phyloP scores from a whole-genome alignment of 1,140 invertebrate species.

The Epicauta chinensis region DNA sequence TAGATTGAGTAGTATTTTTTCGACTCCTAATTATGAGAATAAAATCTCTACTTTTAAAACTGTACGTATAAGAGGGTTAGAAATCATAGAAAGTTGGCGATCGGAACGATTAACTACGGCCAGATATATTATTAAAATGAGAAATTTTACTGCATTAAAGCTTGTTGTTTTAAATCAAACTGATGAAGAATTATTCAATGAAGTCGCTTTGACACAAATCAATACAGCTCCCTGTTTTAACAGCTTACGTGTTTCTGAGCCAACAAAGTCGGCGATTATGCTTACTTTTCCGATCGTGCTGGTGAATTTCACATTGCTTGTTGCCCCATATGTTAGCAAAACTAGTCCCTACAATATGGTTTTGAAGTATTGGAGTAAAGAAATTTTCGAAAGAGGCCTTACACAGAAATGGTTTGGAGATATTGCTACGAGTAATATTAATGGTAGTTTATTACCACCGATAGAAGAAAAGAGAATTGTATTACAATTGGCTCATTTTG shows the following conservation, averaged over 20 bases:
- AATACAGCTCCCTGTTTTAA: not conserved
- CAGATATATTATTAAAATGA: not conserved
- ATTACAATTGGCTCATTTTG: slow-evolving; percentile 10
- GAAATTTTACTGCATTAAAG: not conserved
- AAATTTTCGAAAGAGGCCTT: slow-evolving; percentile 8
- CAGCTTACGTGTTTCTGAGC: not conserved
- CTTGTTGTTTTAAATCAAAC: not conserved
- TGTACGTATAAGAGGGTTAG: no score
- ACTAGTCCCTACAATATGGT: not conserved
- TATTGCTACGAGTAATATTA: not conserved
- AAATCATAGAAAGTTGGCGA: not conserved
- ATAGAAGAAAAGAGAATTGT: slow-evolving; percentile 4
- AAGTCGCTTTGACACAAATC: not conserved
- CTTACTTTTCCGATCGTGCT: not conserved
- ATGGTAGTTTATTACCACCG: not conserved
- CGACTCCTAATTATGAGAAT: no score
- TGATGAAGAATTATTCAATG: not conserved
- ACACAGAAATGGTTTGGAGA: slow-evolving; percentile 6
- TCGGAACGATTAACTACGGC: not conserved
- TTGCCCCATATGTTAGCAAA: not conserved
- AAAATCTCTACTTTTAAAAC: no score
- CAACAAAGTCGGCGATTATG: not conserved
- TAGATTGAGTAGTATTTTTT: slow-evolving; percentile 8
- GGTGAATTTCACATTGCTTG: not conserved
- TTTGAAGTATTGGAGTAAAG: slow-evolving; percentile 3